Conservation (phyloP, 2,888 invertebrate species). For the Hylaea fasciaria region DNA sequence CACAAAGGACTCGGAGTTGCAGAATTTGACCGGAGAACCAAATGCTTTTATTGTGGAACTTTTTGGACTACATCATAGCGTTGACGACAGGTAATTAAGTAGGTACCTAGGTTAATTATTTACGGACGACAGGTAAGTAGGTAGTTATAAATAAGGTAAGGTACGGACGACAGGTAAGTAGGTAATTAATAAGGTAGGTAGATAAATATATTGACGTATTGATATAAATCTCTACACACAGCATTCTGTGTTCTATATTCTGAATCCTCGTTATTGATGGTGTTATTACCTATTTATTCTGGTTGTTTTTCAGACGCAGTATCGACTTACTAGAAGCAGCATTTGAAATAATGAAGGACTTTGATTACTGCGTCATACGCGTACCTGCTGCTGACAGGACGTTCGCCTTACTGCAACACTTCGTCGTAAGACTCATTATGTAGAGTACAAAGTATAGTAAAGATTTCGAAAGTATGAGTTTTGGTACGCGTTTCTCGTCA, state of each 20-base stretch:
- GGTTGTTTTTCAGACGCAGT: slow-evolving; percentile 56
- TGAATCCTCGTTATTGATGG: too few species aligned
- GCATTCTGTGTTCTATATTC: too few species aligned
- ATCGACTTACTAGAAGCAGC: slow-evolving; percentile 86
- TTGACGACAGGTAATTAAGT: slow-evolving; percentile 74
- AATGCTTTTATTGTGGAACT: slow-evolving; percentile 88
- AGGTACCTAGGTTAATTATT: not conserved
- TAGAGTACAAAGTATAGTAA: too few species aligned
- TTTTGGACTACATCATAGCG: slow-evolving; percentile 78
- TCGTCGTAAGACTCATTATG: slow-evolving; percentile 61
- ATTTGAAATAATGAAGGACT: slow-evolving; percentile 87
- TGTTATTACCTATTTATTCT: too few species aligned
- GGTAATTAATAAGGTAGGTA: too few species aligned
- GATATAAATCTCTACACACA: too few species aligned
- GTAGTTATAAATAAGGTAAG: too few species aligned
- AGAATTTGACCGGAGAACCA: slow-evolving; percentile 63
- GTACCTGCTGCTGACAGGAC: slow-evolving; percentile 76
- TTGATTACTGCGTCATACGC: slow-evolving; percentile 86
- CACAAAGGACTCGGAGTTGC: slow-evolving; percentile 35
- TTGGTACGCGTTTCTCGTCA: too few species aligned
- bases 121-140: not conserved
- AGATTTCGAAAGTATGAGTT: too few species aligned
- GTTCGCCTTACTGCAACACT: slow-evolving; percentile 80
- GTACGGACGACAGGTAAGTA: too few species aligned
- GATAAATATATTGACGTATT: too few species aligned